A percentile compares a stretch with the other conserved stretches of the same genome.
Evolutionary conservation across 2,888 invertebrate species (phyloP).

Genomic region (Lottia scabra): DNA sequence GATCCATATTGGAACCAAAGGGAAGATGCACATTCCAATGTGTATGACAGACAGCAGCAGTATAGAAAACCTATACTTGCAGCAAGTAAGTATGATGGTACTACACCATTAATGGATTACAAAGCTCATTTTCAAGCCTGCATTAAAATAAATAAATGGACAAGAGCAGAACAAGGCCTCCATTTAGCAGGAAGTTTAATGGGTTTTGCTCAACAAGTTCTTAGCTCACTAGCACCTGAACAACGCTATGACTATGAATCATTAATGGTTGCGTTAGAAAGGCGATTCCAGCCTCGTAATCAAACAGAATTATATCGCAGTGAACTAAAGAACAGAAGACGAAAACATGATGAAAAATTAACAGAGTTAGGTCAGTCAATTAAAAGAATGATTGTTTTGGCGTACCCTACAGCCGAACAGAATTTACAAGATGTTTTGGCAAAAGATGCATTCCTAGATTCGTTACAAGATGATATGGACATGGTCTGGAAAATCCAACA

Average conservation of each 20-base stretch:
- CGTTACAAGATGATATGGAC: not conserved
- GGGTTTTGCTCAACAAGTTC: not conserved
- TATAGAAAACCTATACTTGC: not conserved
- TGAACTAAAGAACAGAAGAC: not conserved
- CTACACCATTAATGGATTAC: not conserved
- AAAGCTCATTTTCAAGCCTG: not conserved
- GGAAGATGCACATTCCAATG: too few relatives aligned
- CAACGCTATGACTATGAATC: not conserved
- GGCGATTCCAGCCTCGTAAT: not conserved
- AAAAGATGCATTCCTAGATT: not conserved
- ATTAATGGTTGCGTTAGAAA: not conserved
- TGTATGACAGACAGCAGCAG: too few relatives aligned
- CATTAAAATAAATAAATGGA: not conserved
- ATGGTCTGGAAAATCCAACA: slow-evolving; percentile 4
- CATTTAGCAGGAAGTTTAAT: not conserved
- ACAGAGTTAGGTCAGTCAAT: not conserved
- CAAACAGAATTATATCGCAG: not conserved
- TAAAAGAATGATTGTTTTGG: not conserved
- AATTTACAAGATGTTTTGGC: slow-evolving; percentile 1
- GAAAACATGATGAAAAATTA: not conserved
- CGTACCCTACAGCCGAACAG: not conserved
- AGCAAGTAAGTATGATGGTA: not conserved
- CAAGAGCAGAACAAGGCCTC: not conserved
- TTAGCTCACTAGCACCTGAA: not conserved
- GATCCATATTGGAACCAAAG: too few relatives aligned